A percentile compares a stretch with the other conserved stretches of the same genome.
Conservation (phyloP, 2,113 vertebrate genomes). For the Onychorhynchus coronatus region DNA sequence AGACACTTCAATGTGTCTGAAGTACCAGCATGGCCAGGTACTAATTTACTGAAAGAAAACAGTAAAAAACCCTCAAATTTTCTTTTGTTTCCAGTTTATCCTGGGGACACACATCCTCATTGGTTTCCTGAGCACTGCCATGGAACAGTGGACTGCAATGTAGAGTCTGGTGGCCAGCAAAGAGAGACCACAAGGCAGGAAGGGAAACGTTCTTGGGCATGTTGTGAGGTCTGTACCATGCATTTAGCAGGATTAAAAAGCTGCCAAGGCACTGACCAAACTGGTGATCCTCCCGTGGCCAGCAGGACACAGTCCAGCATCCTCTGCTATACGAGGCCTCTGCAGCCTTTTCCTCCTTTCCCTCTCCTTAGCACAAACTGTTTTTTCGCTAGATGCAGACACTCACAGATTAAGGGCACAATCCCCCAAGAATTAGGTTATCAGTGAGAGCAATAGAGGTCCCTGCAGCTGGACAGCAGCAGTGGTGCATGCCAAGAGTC, state of each 20-base stretch:
- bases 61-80: neutral
- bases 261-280: neutral
- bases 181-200: neutral
- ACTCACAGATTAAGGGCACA: neutral
- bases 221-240: neutral
- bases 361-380: neutral
- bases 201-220: neutral
- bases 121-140: neutral
- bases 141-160: fast-evolving
- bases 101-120: neutral
- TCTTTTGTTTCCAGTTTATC: neutral
- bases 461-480: neutral
- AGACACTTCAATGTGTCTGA: neutral
- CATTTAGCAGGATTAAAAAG: neutral
- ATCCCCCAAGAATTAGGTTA: neutral
- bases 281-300: neutral
- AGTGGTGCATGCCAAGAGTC: neutral
- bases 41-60: neutral
- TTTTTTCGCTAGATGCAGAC: neutral
- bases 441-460: neutral
- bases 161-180: neutral
- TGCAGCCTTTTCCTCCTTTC: neutral
- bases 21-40: neutral
- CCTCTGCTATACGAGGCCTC: neutral
- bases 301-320: neutral